Base-by-base conservation (phyloP, 2,888 invertebrate species). In the Eubasilissa splendida region DNA sequence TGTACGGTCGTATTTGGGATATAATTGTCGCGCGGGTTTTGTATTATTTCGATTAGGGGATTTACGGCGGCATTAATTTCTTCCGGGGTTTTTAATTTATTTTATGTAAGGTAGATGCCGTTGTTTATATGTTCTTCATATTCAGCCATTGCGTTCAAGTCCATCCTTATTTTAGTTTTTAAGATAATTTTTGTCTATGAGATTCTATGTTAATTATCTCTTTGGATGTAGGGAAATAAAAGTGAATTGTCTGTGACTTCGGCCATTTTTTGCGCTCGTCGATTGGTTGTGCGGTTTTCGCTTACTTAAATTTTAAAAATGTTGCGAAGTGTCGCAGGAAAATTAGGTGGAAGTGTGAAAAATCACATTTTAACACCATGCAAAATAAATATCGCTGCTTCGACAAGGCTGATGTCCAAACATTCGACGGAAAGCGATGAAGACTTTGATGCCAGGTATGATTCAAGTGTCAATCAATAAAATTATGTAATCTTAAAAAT, bases 371-470 rank as follows among this genome's bases (percentile, higher is more conserved):
- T 76, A 84, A 84, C 73, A 82, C 85, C 53, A 86, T 85, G 84
- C 85, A 82, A 85, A 73, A 80, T 83, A 50, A 82, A 85, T 50
- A 77, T 73, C 58, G 84, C 85, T 60, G 84, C 83, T 70, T 82
- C 84, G 9, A 81, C 84, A n/a, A 85, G 87, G 78, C 86, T 86
- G 73, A 88, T 88, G 87, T 88, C 88, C 68, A 86, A 86, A 65
- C 86, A 87, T 76, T 87, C 90, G 63, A 91, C 91, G 42, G 96
- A 97, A 88, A 93, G 95, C 59, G 96, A 96, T 84, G 96, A 95
- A 86, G 95, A 96, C 86, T 97, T 97, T 88, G 97, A 97, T 88
- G 89, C 91, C 85, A 93, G 94, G 89, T 92, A 89, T 90, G 22
- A 75, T 63, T 77, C 68, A 77, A 83, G 84, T 87, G 86, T 89